A percentile compares a stretch with the other conserved stretches of the same genome.
phyloP scores from a whole-genome alignment of 2,113 vertebrate species.

The Ellobius talpinus region DNA sequence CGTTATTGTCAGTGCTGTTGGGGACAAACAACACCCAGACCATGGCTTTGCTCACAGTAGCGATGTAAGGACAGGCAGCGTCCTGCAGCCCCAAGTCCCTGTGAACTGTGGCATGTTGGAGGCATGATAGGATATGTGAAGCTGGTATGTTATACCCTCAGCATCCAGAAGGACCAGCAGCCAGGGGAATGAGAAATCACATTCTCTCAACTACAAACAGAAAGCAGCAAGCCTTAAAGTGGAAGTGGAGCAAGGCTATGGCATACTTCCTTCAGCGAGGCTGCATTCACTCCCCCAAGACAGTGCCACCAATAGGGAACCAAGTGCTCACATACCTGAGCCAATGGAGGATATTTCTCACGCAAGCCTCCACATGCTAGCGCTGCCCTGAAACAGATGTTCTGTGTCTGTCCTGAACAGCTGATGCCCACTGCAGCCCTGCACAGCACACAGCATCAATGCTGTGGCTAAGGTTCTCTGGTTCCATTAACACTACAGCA shows the following conservation, averaged over 20 bases:
- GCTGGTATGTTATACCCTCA: not conserved
- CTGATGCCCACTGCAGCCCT: not conserved
- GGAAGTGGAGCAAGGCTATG: not conserved
- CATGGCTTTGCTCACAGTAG: fast-evolving
- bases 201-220: not conserved
- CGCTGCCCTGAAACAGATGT: not conserved
- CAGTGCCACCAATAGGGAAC: not conserved
- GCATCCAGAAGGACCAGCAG: not conserved
- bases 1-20: fast-evolving
- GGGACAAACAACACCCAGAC: too few relatives aligned
- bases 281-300: too few relatives aligned
- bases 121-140: not conserved
- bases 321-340: not conserved
- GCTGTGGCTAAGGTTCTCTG: not conserved
- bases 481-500: not conserved
- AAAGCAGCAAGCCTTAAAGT: not conserved
- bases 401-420: not conserved
- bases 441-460: not conserved
- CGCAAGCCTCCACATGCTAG: not conserved
- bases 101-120: not conserved
- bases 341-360: not conserved
- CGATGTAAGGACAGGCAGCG: not conserved
- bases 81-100: not conserved
- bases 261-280: not conserved
- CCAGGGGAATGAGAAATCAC: not conserved